phyloP scores from a whole-genome alignment of 2,888 invertebrate species.

The Clepsis dumicolana region DNA sequence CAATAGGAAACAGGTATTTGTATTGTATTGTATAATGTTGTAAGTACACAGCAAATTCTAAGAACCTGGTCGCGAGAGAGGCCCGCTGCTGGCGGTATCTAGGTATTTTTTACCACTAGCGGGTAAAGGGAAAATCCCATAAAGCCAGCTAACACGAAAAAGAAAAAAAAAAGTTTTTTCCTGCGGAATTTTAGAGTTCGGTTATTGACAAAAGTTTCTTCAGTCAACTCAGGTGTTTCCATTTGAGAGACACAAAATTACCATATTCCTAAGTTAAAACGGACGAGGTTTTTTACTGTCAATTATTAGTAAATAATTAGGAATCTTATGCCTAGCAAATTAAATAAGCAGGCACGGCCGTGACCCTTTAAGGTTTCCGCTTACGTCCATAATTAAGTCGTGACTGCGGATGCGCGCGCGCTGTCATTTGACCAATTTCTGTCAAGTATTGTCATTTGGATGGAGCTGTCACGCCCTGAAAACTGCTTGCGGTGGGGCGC shows the following conservation, averaged over 20 bases:
- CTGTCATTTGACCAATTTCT: constrained; percentile 35
- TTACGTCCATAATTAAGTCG: constrained; percentile 39
- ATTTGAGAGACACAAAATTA: not conserved
- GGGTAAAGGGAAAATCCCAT: too few species aligned
- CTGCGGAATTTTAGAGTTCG: too few species aligned
- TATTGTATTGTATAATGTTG: too few species aligned
- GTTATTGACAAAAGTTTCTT: too few species aligned
- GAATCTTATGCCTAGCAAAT: not conserved
- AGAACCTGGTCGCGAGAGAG: too few species aligned
- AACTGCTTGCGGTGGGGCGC: constrained; percentile 55
- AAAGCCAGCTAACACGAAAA: too few species aligned
- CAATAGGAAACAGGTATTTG: too few species aligned
- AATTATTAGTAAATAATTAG: not conserved
- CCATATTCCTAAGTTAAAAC: not conserved
- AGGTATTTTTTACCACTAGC: too few species aligned
- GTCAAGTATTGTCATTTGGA: constrained; percentile 37
- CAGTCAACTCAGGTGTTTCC: not conserved
- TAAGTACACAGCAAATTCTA: too few species aligned
- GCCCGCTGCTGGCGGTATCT: too few species aligned
- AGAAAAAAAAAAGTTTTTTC: too few species aligned
- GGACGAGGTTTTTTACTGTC: not conserved
- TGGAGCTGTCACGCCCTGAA: constrained; percentile 63
- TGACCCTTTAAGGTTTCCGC: constrained; percentile 41
- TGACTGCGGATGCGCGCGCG: constrained; percentile 12
- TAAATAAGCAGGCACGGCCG: constrained; percentile 22